Evolutionary conservation across 1,140 invertebrate genomes (phyloP).

Genomic region (Coelopa frigida): DNA sequence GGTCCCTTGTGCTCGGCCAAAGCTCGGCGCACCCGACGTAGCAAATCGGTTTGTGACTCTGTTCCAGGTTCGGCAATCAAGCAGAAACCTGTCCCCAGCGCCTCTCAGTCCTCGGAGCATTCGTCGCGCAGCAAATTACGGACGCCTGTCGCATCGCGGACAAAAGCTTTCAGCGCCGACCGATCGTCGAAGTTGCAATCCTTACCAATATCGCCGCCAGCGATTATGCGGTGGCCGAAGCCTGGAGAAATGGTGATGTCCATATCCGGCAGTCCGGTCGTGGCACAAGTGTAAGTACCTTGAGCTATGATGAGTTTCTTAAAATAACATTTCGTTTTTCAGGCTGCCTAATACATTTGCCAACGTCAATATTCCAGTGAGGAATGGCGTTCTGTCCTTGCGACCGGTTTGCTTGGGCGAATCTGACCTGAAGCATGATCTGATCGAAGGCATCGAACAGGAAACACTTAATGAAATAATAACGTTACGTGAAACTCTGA

Average conservation of each 20-base stretch:
- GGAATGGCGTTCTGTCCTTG: constrained; percentile 46
- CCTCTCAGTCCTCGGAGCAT: constrained; percentile 15
- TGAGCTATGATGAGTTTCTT: not conserved
- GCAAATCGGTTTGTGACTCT: constrained; percentile 29
- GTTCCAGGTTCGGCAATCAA: constrained; percentile 14
- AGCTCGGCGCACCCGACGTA: constrained; percentile 30
- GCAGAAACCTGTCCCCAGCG: constrained; percentile 1
- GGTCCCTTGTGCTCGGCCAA: constrained; percentile 37
- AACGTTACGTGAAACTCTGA: constrained; percentile 33
- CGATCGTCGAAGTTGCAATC: constrained; percentile 20
- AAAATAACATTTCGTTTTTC: not conserved
- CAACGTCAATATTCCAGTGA: constrained; percentile 54
- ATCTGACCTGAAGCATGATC: constrained; percentile 28
- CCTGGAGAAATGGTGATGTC: constrained; percentile 56
- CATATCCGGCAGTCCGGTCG: constrained; percentile 54
- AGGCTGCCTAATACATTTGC: constrained; percentile 46
- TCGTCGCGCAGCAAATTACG: constrained; percentile 37
- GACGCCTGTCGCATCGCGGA: constrained; percentile 29
- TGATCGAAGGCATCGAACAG: constrained; percentile 29
- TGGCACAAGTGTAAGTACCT: constrained; percentile 44
- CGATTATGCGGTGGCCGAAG: constrained; percentile 51
- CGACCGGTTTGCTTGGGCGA: constrained; percentile 29
- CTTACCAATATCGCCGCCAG: constrained; percentile 42
- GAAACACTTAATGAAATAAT: constrained; percentile 33
- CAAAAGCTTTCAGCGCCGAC: constrained; percentile 39